Base-by-base conservation (phyloP, 1,140 invertebrate species). In the Brachionus sp. region DNA sequence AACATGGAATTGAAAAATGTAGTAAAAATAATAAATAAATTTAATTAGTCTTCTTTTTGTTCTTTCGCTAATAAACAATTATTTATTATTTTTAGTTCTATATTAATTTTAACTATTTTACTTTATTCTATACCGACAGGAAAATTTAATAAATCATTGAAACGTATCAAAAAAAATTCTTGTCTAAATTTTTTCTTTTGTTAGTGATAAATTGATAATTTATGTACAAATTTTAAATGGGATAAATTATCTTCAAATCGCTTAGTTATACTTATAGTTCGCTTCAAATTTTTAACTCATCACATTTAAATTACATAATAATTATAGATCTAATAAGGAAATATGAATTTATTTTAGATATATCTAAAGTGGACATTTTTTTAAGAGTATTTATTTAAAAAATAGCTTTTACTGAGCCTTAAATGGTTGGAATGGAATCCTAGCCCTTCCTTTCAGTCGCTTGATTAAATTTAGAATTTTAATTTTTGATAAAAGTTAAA, bases 1-100 rank as follows among this genome's bases (percentile, higher is more conserved):
- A 66, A 33, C 64, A 66, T 66, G 64, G 64, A 66, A 66, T 66
- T 66, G 64, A 66, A 66, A 66, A 66, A 66, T 66, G 64, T 66
- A 66, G 25, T 33, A 13, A 66, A 66, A 66, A 66, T 33, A 66
- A 66, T 66, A 66, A 66, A 66, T 66, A 66, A 66, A 66, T 66
- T 66, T 66, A 66, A 66, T 66, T 66, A 66, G n/a, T 66, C 7
- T n/a, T 66, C 33, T 66, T 64, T n/a, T 66, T 66, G 5, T 66
- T 66, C 13, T 66, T 35, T 66, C n/a, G 25, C 25, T 66, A 66
- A 33, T 66, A 33, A 33, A 33, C 25, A 6, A 13, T 66, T 66
- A 66, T 66, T 66, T 66, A 66, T 66, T 66, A 33, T 66, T 37
- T 66, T 66, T 29, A 66, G 29, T 66, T 66, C 4, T 66, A 23